Conservation (phyloP, 2,113 vertebrate genomes). For the Hemiprocne comata region DNA sequence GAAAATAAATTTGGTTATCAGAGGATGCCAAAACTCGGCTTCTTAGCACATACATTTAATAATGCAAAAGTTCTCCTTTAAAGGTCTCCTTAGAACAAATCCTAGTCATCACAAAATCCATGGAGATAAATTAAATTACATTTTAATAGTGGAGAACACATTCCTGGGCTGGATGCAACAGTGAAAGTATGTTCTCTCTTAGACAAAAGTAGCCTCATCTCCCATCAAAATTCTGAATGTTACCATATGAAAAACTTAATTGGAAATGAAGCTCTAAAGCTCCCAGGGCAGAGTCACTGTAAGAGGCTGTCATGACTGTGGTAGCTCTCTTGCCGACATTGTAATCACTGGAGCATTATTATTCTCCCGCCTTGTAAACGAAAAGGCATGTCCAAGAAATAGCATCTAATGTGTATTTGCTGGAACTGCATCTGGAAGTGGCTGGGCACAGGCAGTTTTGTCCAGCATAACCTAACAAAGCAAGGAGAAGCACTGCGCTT, state of each 20-base stretch:
- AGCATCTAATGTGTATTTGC: neutral
- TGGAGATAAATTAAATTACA: conserved; percentile 46
- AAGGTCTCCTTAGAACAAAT: conserved; percentile 56
- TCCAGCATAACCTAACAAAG: neutral
- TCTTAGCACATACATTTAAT: conserved; percentile 57
- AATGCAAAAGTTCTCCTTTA: conserved; percentile 49
- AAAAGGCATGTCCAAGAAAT: neutral
- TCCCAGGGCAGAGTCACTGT: neutral
- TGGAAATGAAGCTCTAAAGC: neutral
- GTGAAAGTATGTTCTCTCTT: conserved; percentile 53
- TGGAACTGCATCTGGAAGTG: neutral
- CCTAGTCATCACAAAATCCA: conserved; percentile 32
- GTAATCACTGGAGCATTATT: neutral
- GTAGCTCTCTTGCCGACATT: neutral
- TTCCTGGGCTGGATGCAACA: conserved; percentile 2
- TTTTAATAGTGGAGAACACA: conserved; percentile 42
- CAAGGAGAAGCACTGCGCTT: neutral
- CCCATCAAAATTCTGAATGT: conserved; percentile 31
- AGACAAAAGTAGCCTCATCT: conserved; percentile 30
- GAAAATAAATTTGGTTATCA: conserved; percentile 65
- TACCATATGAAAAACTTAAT: conserved; percentile 45
- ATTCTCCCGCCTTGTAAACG: neutral
- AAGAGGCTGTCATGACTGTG: neutral
- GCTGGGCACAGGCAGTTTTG: neutral
- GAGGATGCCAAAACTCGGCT: conserved; percentile 52